Base-by-base conservation (phyloP, 2,113 vertebrate genomes). In the Callopanchax toddi region DNA sequence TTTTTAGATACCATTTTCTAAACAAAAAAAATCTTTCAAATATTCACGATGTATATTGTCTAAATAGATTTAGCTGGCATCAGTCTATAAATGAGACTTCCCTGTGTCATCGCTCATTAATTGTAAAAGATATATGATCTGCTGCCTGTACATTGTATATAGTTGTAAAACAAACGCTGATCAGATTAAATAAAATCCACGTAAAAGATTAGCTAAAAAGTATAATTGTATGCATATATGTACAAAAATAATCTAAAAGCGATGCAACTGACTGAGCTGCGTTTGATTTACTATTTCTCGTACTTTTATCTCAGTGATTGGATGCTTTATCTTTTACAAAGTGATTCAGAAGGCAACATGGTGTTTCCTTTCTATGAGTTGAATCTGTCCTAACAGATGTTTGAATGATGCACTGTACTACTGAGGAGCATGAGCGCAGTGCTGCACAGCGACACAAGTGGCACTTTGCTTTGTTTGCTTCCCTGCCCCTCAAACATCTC, bases 91-190 rank as follows among this genome's bases (percentile, higher is more conserved):
- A n/a, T 67, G 75, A 75, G 79, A 84, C 85, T 58, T 82, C 75
- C 85, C 78, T 88, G 83, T 90, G 81, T 90, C 88, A 86, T 86
- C 89, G 84, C 84, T 90, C 84, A 85, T 78, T 82, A 76, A 82
- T 87, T 91, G 86, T 89, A 87, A 92, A 87, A 89, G 85, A 82
- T 90, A 88, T 89, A 90, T 87, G 80, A 89, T 91, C 91, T 91
- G 91, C 90, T 92, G 85, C 90, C 89, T 93, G 93, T 93, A 93
- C 89, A 93, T 92, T 93, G 93, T 93, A 93, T 91, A 93, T 93
- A 93, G 87, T 91, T 93, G 91, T 93, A 92, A 92, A 93, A 91
- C 81, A 85, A 86, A 73, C 82, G 78, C 84, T 88, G 84, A 91
- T 88, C 86, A 86, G 86, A 90, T 86, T 74, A 90, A 92, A 90